These are phyloP conservation scores for Acanthoscelides obtectus DNA, from an alignment of 2,888 invertebrate species.

Conservation along the genomic window DNA sequence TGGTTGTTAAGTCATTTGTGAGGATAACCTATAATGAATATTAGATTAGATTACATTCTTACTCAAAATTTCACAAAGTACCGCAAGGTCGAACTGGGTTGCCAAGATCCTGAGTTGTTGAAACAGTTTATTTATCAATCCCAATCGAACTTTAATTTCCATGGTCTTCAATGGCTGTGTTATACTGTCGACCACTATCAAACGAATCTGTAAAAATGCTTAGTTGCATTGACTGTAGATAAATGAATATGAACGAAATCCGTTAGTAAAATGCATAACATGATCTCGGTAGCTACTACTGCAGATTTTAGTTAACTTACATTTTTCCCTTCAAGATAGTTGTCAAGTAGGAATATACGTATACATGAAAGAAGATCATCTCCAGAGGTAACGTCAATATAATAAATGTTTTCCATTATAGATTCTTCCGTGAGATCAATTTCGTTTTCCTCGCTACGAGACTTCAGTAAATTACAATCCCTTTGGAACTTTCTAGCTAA, in stretches of 20 bases:
- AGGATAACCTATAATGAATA: conserved; percentile 59
- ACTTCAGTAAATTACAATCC: conserved; percentile 12
- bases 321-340: conserved; percentile 33
- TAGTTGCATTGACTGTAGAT: no score
- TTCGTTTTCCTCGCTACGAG: conserved; percentile 1
- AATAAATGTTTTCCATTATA: conserved; percentile 40
- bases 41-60: conserved; percentile 6
- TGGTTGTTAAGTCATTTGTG: conserved; percentile 74
- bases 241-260: no score
- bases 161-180: conserved; percentile 64
- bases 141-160: conserved; percentile 58
- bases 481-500: conserved; percentile 24
- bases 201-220: conserved; percentile 59
- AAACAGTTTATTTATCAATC: conserved; percentile 60
- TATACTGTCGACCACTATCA: conserved; percentile 74
- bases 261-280: no score
- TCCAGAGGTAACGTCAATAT: conserved; percentile 39
- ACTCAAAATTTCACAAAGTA: conserved; percentile 44
- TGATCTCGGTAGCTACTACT: no score
- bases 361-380: conserved; percentile 43
- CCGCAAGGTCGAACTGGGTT: conserved; percentile 58
- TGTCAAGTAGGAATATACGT: conserved; percentile 39
- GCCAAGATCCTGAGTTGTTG: conserved; percentile 60
- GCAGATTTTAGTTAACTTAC: no score
- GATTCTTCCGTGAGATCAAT: conserved; percentile 17